Evolutionary conservation across 92 coral and sea anemone genomes (phyloP).

Genomic region (Epizoanthus illoricatus): DNA sequence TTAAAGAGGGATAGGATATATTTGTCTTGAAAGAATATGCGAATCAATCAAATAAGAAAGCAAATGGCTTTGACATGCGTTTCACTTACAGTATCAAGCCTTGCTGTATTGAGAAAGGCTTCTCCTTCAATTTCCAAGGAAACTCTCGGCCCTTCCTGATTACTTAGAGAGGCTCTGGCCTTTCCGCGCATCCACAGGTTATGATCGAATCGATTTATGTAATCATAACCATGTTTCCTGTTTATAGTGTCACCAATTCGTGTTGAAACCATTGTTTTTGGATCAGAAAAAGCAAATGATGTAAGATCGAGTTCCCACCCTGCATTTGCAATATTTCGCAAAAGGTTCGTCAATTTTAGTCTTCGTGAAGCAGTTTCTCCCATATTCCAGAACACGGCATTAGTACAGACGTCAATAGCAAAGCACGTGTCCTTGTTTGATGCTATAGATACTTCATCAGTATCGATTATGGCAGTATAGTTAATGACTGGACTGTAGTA

Average conservation of each 20-base stretch:
- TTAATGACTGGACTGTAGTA: conserved; percentile 29
- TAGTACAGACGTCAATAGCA: conserved; percentile 29
- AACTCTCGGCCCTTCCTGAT: neutral
- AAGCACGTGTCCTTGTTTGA: conserved; percentile 36
- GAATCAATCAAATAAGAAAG: no score
- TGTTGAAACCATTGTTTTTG: neutral
- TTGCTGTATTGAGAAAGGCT: neutral
- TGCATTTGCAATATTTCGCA: conserved; percentile 22
- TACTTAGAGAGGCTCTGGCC: neutral
- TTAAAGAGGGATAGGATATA: no score
- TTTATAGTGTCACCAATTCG: conserved; percentile 14
- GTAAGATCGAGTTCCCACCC: conserved; percentile 5
- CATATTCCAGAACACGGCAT: conserved; percentile 25
- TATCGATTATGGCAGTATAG: conserved; percentile 23
- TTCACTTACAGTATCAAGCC: neutral
- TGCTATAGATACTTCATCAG: neutral
- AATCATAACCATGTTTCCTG: neutral
- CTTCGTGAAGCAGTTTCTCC: neutral
- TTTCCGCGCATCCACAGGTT: conserved; percentile 37
- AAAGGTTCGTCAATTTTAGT: neutral
- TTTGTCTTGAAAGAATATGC: no score
- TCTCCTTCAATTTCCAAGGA: neutral
- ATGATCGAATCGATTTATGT: neutral
- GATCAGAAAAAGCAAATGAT: conserved; percentile 26
- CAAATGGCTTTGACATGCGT: no score